phyloP scores from a whole-genome alignment of 2,113 vertebrate species.

The Laterallus jamaicensis region DNA sequence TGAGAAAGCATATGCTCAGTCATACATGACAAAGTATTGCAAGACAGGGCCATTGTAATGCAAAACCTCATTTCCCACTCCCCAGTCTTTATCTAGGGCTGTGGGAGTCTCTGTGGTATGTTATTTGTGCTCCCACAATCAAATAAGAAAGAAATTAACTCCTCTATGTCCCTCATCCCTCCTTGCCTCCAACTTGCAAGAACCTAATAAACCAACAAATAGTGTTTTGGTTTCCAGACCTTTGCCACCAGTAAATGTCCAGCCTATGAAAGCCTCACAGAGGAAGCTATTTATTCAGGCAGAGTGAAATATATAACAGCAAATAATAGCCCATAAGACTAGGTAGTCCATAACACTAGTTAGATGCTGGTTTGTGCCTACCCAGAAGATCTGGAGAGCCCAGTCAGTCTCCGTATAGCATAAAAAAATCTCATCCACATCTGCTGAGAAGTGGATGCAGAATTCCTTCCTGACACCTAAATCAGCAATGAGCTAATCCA shows the following conservation, averaged over 20 bases:
- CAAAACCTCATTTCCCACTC: neutral
- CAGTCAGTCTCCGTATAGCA: neutral
- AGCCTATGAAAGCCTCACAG: neutral
- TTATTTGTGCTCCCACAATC: neutral
- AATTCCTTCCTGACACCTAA: neutral
- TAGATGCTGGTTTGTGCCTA: neutral
- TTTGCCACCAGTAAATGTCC: neutral
- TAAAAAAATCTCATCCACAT: neutral
- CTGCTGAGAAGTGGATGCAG: neutral
- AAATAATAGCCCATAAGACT: neutral
- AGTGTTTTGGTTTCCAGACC: neutral
- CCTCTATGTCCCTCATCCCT: neutral
- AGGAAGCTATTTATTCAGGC: neutral
- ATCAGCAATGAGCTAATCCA: neutral
- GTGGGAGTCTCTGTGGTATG: neutral
- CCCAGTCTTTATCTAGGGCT: neutral
- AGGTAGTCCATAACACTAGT: neutral
- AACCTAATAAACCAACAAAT: neutral
- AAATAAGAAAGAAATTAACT: neutral
- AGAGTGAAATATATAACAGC: neutral
- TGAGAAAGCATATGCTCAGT: neutral
- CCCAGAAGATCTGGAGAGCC: neutral
- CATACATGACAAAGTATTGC: neutral
- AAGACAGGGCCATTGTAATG: neutral
- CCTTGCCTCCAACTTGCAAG: neutral